Evolutionary conservation across 2,797 vertebrate species (phyloP).

Genomic region (Channallabes apus): DNA sequence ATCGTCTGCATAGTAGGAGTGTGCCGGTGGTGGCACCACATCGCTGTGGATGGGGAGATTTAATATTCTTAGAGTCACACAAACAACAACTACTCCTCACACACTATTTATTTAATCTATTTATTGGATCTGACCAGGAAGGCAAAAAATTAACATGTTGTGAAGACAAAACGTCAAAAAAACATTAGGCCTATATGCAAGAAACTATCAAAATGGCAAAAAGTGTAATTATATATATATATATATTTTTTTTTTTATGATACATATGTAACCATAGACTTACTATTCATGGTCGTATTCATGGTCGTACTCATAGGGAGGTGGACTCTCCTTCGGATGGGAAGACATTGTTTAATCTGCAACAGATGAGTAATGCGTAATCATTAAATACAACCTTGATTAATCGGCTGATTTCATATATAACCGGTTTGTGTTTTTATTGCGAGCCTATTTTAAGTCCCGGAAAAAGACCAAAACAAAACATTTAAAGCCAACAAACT

Average conservation of each 20-base stretch:
- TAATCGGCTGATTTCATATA: not conserved
- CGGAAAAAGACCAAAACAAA: not conserved
- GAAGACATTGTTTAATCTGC: slow-evolving; percentile 31
- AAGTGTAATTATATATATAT: too few relatives aligned
- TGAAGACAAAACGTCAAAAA: not conserved
- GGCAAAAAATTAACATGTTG: not conserved
- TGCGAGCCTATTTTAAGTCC: not conserved
- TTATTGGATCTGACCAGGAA: not conserved
- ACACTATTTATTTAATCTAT: not conserved
- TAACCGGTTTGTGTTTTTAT: too few relatives aligned
- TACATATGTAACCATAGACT: too few relatives aligned
- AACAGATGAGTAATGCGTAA: not conserved
- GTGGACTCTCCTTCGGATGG: slow-evolving; percentile 82
- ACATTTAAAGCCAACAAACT: not conserved
- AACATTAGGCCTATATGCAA: not conserved
- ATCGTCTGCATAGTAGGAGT: slow-evolving; percentile 89
- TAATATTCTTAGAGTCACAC: not conserved
- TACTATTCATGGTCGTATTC: slow-evolving; percentile 73
- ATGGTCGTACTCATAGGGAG: slow-evolving; percentile 84
- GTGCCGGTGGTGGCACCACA: slow-evolving; percentile 75
- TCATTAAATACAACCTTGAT: not conserved
- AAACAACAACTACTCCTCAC: not conserved
- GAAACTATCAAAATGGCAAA: not conserved
- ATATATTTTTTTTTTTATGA: too few relatives aligned
- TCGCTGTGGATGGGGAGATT: slow-evolving; percentile 51